phyloP scores from a whole-genome alignment of 2,113 vertebrate species.

The Pteronura brasiliensis region DNA sequence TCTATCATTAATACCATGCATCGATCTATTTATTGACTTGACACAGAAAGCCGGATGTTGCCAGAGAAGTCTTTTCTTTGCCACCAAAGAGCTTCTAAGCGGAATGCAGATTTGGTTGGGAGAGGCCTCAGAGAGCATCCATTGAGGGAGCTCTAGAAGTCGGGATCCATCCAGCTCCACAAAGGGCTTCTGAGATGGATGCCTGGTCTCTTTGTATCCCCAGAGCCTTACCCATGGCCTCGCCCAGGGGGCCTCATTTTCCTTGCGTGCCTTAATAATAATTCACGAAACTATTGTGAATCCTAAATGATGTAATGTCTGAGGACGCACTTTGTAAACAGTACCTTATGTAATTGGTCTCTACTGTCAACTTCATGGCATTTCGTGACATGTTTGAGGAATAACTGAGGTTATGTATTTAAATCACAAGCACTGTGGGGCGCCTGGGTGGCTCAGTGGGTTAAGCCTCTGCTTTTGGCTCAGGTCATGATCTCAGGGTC shows the following conservation, averaged over 20 bases:
- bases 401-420: not conserved
- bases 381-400: not conserved
- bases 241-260: not conserved
- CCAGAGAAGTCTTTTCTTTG: not conserved
- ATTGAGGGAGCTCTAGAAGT: not conserved
- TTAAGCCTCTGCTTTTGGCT: no score
- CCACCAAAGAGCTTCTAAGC: not conserved
- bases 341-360: not conserved
- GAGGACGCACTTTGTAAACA: not conserved
- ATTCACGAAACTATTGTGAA: not conserved
- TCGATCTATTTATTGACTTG: not conserved
- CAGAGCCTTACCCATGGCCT: not conserved
- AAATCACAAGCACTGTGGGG: not conserved
- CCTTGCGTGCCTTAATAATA: not conserved
- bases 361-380: not conserved
- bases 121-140: not conserved
- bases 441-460: no score
- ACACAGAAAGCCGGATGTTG: not conserved
- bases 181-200: not conserved
- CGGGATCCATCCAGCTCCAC: not conserved
- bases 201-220: not conserved
- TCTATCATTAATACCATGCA: not conserved
- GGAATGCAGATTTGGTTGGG: not conserved
- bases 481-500: no score
- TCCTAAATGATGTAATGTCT: constrained; percentile 40